phyloP scores from a whole-genome alignment of 30 jellyfish, hydroid and myxozoan species.

The Mastigias papua region DNA sequence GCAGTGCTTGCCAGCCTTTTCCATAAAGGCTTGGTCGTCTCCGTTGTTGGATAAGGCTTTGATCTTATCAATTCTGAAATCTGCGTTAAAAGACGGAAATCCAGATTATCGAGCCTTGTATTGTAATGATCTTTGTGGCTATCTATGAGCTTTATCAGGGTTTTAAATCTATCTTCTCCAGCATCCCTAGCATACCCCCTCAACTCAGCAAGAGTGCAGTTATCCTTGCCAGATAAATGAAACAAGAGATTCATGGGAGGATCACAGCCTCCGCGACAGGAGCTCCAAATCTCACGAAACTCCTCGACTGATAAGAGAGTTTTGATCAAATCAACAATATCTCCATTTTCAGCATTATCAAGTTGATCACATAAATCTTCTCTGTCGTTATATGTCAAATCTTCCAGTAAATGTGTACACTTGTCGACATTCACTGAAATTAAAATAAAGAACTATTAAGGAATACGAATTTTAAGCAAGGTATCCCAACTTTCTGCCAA shows the following conservation, averaged over 20 bases:
- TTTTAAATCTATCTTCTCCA: not conserved
- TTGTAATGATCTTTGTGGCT: not conserved
- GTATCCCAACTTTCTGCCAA: not conserved
- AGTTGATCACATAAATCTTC: not conserved
- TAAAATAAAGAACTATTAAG: not conserved
- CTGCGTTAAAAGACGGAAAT: not conserved
- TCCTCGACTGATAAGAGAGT: not conserved
- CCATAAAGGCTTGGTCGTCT: not conserved
- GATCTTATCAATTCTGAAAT: not conserved
- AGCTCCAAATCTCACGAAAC: not conserved
- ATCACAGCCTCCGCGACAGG: not conserved
- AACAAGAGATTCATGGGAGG: slow-evolving; percentile 9
- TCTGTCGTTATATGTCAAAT: not conserved
- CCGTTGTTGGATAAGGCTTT: not conserved
- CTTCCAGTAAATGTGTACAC: not conserved
- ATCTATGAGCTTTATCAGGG: not conserved
- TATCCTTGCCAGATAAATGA: not conserved
- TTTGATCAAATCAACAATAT: not conserved
- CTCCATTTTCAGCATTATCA: not conserved
- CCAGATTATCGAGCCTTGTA: not conserved
- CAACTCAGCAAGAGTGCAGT: not conserved
- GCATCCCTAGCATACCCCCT: not conserved
- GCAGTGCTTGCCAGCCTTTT: not conserved
- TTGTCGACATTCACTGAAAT: not conserved
- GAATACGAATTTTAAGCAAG: not conserved